phyloP scores from a whole-genome alignment of 2,113 vertebrate species.

The Lonchura striata region DNA sequence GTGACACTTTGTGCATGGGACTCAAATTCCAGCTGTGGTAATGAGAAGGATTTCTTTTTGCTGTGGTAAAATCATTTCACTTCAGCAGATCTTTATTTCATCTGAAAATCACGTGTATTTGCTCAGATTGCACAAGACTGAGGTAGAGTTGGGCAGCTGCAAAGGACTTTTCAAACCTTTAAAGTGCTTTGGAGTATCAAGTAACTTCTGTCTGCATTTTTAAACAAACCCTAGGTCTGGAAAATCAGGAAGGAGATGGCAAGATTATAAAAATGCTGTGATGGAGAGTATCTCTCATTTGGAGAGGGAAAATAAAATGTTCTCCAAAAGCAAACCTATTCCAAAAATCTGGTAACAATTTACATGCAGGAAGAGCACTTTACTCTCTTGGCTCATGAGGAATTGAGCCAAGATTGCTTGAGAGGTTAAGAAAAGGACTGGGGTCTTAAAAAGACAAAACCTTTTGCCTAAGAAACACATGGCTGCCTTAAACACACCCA shows the following conservation, averaged over 20 bases:
- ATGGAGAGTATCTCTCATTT: neutral
- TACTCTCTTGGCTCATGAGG: neutral
- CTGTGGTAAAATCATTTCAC: neutral
- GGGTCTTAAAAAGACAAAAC: neutral
- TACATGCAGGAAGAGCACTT: constrained; percentile 44
- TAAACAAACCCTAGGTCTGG: neutral
- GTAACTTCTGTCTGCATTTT: neutral
- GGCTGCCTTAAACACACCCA: neutral
- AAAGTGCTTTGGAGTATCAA: neutral
- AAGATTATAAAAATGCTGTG: neutral
- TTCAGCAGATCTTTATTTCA: neutral
- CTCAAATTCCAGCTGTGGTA: neutral
- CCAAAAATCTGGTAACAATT: constrained; percentile 66
- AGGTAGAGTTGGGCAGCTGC: neutral
- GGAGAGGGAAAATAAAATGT: neutral
- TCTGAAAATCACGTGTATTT: neutral
- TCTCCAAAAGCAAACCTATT: constrained; percentile 15
- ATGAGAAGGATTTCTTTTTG: neutral
- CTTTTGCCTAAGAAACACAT: neutral
- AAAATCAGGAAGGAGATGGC: neutral
- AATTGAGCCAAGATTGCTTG: neutral
- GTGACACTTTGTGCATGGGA: neutral
- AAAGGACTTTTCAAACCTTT: neutral
- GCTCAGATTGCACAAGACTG: neutral
- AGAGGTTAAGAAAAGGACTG: constrained; percentile 6